phyloP scores from a whole-genome alignment of 2,888 invertebrate species.

The Temnothorax ravouxi region DNA sequence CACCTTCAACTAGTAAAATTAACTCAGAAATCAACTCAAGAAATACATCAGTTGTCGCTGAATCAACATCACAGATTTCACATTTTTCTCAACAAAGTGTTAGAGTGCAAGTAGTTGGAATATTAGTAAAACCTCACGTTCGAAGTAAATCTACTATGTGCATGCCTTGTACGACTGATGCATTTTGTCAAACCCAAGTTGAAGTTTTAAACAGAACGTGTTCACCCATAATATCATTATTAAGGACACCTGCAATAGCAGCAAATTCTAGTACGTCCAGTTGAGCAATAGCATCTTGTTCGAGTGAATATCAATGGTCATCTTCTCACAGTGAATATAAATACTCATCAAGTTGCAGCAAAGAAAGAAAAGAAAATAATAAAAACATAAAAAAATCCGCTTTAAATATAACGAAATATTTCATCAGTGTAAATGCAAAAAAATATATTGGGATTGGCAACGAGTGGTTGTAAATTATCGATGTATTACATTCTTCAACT shows the following conservation, averaged over 20 bases:
- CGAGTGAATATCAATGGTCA: not conserved
- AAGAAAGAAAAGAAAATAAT: not conserved
- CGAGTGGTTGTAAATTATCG: not conserved
- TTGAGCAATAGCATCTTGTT: not conserved
- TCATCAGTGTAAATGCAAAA: not conserved
- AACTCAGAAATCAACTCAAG: not conserved
- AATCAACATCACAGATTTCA: not conserved
- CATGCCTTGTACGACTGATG: not conserved
- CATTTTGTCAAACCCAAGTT: not conserved
- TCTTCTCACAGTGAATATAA: not conserved
- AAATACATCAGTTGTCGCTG: not conserved
- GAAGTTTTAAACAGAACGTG: not conserved
- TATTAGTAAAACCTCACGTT: not conserved
- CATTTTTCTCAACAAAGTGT: not conserved
- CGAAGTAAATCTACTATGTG: constrained; percentile 12
- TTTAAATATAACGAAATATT: not conserved
- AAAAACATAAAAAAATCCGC: not conserved
- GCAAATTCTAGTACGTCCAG: not conserved
- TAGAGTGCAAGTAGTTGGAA: not conserved
- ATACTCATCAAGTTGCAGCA: not conserved
- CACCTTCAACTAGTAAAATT: not conserved
- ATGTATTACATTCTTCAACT: not conserved
- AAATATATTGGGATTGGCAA: constrained; percentile 3
- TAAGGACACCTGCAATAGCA: not conserved
- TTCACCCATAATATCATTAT: not conserved